A percentile compares a stretch with the other conserved stretches of the same genome.
phyloP scores from a whole-genome alignment of 2,797 vertebrate species.

The Caiman crocodilus region DNA sequence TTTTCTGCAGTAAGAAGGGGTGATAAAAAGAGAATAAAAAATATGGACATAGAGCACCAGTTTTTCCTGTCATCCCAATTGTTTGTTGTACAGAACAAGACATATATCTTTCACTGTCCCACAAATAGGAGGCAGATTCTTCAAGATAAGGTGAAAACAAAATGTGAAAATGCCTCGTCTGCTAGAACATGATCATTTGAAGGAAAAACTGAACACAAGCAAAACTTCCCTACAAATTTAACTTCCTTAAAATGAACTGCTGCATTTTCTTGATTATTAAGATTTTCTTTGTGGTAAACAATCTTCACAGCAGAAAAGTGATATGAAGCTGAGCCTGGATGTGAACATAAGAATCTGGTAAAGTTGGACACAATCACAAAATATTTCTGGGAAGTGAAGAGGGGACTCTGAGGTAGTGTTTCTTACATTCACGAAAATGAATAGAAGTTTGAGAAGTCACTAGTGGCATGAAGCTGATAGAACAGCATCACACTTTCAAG shows the following conservation, averaged over 20 bases:
- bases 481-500: background rate
- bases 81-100: background rate
- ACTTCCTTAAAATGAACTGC: background rate
- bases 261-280: background rate
- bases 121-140: background rate
- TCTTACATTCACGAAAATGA: background rate
- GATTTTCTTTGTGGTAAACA: background rate
- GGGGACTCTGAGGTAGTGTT: background rate
- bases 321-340: background rate
- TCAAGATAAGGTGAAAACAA: background rate
- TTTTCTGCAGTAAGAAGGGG: conserved; percentile 22
- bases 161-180: background rate
- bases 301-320: background rate
- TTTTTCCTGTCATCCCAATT: background rate
- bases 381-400: background rate
- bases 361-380: background rate
- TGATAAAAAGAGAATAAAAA: conserved; percentile 35
- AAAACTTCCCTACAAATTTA: background rate
- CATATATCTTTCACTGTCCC: background rate
- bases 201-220: background rate
- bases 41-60: background rate
- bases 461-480: background rate
- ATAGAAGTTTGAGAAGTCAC: background rate
- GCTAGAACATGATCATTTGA: background rate
- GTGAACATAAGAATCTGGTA: background rate